Base-by-base conservation (phyloP, 2,113 vertebrate genomes). In the Sinocyclocheilus rhinocerous region DNA sequence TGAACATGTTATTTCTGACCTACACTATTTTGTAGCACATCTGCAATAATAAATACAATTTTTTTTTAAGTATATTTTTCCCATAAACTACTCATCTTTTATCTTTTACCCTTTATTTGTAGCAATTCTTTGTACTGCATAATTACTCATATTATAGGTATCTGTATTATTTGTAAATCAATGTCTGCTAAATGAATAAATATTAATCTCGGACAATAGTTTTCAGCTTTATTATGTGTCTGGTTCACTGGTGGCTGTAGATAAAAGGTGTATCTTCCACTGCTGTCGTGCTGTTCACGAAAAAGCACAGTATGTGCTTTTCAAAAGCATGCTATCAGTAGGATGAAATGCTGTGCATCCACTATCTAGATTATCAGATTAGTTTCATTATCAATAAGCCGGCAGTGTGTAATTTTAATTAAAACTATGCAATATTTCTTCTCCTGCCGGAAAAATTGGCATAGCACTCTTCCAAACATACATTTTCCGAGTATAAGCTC, bases 181-280 rank as follows among this genome's bases (percentile, higher is more conserved):
- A 5, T 16, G 50, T 42, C 69, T 42, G 33, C 33, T 72, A 42
- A 39, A 72, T 72, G 0, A 39, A 22, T 22, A 42, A 42, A 72
- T 72, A 22, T 42, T 22, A 12, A 39, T 72, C 33, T 39, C 20
- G 0, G 18, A 69, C 18, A 39, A 33, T 33, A 42, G 69, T 42
- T 42, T 10, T 70, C 33, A 39, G 33, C 33, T 8, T 8, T 20
- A 20, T 70, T 39, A 39, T 55, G 57, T 59, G 18, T 57, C 55
- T 57, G 18, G 55, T 61, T 61, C 57, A n/a, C 20, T 59, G 57
- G 20, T 67, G 65, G 24, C 24, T 67, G 4, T 67, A 29, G 65
- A 67, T 67, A 8, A 67, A 26, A 50, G 13, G 73, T 52, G 22
- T 12, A 73, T 73, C 20, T 90, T 80, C 80, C n/a, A 80, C 87